Evolutionary conservation across 1,140 invertebrate genomes (phyloP).

Genomic region (Danaus plexippus): DNA sequence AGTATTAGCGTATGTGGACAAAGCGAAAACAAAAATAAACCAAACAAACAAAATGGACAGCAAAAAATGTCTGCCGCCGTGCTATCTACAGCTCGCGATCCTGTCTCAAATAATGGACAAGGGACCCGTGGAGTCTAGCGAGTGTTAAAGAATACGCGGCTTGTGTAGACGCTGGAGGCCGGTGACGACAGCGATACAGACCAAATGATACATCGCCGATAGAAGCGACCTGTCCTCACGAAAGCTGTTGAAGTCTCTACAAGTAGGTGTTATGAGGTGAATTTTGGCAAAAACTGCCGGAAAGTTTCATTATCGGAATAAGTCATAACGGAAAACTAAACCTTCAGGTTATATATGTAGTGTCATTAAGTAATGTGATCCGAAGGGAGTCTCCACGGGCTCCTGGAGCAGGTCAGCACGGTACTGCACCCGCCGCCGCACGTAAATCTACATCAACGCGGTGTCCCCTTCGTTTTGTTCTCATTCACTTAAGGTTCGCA

Average conservation of each 20-base stretch:
- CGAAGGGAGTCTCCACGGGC: conserved; percentile 22
- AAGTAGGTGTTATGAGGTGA: too few species aligned
- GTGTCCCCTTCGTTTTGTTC: conserved; percentile 57
- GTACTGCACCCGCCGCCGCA: conserved; percentile 57
- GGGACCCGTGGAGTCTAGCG: conserved; percentile 22
- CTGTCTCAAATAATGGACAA: conserved; percentile 53
- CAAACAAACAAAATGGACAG: conserved; percentile 18
- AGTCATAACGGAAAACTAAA: too few species aligned
- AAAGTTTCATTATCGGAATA: too few species aligned
- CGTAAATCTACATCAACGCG: conserved; percentile 64
- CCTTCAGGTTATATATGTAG: too few species aligned
- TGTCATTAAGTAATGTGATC: too few species aligned
- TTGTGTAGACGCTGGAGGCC: too few species aligned
- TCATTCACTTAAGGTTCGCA: conserved; percentile 49
- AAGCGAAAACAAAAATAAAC: conserved; percentile 39
- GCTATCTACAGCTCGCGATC: conserved; percentile 60
- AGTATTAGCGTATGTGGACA: conserved; percentile 55
- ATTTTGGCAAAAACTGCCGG: too few species aligned
- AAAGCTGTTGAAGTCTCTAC: too few species aligned
- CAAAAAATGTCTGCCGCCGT: conserved; percentile 57
- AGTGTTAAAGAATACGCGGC: too few species aligned
- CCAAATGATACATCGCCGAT: too few species aligned
- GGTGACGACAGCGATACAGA: too few species aligned
- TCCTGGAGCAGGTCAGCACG: conserved; percentile 33
- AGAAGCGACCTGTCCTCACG: too few species aligned